Evolutionary conservation across 2,888 invertebrate species (phyloP).

Genomic region (Lymantria monacha): DNA sequence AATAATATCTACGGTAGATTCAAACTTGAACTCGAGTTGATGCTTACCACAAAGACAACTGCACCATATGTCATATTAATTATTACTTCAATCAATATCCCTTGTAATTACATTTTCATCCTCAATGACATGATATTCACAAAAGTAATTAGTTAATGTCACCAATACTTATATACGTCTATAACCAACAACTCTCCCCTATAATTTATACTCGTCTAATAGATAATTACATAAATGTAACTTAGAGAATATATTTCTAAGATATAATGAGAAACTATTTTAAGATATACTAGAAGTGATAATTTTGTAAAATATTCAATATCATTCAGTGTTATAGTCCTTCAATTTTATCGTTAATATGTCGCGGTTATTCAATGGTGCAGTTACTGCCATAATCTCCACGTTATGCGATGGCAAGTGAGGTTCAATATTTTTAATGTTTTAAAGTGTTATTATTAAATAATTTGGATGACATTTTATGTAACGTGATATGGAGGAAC

Average conservation of each 20-base stretch:
- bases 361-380: no score
- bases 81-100: conserved; percentile 3
- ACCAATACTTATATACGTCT: conserved; percentile 3
- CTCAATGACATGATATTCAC: neutral
- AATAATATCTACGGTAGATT: no score
- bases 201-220: conserved; percentile 30
- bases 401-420: no score
- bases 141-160: conserved; percentile 17
- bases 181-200: conserved; percentile 13
- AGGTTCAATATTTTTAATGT: no score
- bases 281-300: conserved; percentile 10
- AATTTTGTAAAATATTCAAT: neutral
- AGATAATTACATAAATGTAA: conserved; percentile 27
- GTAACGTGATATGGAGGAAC: no score
- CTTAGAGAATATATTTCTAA: conserved; percentile 19
- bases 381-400: no score
- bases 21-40: no score
- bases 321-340: no score
- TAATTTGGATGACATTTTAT: no score
- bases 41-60: no score
- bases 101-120: neutral
- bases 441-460: no score
- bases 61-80: conserved; percentile 1
- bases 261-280: conserved; percentile 12
- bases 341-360: no score